Evolutionary conservation across 2,797 vertebrate species (phyloP), one percentile per base, ranked within the genome.

Genomic region (Neopelma chrysocephalum): DNA sequence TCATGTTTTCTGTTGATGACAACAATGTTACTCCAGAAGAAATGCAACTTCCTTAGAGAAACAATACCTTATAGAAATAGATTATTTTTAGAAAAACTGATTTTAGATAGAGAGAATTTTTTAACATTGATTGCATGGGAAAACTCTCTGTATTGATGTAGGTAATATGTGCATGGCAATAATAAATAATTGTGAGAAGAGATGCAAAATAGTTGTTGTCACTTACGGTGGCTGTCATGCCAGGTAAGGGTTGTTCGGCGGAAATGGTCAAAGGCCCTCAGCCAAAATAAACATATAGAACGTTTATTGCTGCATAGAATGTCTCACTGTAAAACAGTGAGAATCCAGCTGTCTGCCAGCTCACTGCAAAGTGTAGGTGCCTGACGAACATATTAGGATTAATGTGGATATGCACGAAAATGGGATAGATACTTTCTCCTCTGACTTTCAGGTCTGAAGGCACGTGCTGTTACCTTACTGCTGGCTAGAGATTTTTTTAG

Each of bases 381-480:
- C 34, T 61, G 38, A n/a, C 17, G 84, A 87, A 45, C 0, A 0
- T 11, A 42, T 22, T 21, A 54, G 15, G 13, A 54, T 79, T 69
- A 22, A 38, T 8, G 12, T 68, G n/a, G 8, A 4, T 56, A 36
- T 38, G 31, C 10, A 3, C 10, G 48, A 8, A 51, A 58, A 75
- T 12, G 15, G 17, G 53, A 48, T 5, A 4, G 38, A 34, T 75
- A 2, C 10, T 43, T 93, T 75, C 19, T 10, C 18, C 19, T 87
- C 42, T 76, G 10, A 57, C 26, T 87, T 85, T 43, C 22, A 53
- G 47, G 20, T 81, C 31, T 84, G 65, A 68, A 84, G 50, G 50
- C 0, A 0, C 1, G 1, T 8, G 7, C 9, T 1, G 5, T 31
- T 31, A 18, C 20, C 11, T 26, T 72, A n/a, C 4, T 64, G n/a